Evolutionary conservation across 2,113 vertebrate species (phyloP), one percentile per base, ranked within the genome.

Genomic region (Nannospalax galili): DNA sequence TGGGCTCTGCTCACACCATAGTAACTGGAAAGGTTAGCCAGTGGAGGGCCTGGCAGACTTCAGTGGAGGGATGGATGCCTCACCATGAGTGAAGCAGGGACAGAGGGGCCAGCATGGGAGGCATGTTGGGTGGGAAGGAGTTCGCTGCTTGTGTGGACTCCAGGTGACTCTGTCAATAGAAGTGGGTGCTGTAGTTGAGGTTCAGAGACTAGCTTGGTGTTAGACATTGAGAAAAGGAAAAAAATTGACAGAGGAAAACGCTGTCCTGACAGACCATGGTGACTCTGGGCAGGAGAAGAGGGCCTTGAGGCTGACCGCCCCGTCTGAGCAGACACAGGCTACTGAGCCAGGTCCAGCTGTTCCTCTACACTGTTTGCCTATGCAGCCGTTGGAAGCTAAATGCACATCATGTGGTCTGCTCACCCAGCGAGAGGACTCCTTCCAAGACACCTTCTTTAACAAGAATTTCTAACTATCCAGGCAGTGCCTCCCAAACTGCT

Each of bases 181-280:
- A 16, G 14, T 14, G 8, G 22, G 28, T 1, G 16, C 37, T 22
- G 2, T 16, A 74, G 30, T 28, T 24, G 40, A 45, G 26, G 42
- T 80, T 30, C 22, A 3, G 35, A 91, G 42, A 42, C 15, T 22
- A 2, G 9, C 28, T 81, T 7, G 22, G 45, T 5, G 62, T 22
- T 48, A 20, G 42, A 52, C 48, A 52, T 40, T 35, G 26, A 92
- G 5, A 15, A 79, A 35, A 3, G 35, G 7, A 3, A 1, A 2
- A 8, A 16, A 56, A 30, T 16, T 32, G 20, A 1, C 3, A 30
- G 0, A 32, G 5, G 1, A 0, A 0, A 14, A 19, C 4, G 11
- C 30, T n/a, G 20, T 22, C 10, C 14, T 77, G 82, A 58, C 70
- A 72, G 82, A 58, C 70, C 37, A n/a, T 19, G 26, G 73, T 56